A percentile compares a stretch with the other conserved stretches of the same genome.
Conservation (phyloP, 2,797 vertebrate genomes). For the Anguilla pacifica region DNA sequence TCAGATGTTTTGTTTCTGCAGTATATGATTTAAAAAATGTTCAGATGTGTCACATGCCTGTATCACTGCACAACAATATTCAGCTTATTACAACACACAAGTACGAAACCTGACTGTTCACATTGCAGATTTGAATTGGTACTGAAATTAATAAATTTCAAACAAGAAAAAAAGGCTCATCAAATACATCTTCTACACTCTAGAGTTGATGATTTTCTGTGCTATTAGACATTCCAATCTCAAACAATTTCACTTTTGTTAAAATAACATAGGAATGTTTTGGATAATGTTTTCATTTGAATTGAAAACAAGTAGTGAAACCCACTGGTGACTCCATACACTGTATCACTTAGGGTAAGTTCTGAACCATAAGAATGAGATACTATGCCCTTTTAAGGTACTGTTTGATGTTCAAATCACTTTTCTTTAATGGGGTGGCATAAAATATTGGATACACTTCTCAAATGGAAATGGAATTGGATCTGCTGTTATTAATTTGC, state of each 20-base stretch:
- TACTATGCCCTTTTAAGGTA: slow-evolving; percentile 59
- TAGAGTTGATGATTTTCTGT: slow-evolving; percentile 70
- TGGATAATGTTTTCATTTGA: slow-evolving; percentile 71
- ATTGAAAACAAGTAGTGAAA: slow-evolving; percentile 56
- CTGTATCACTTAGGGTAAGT: slow-evolving; percentile 45
- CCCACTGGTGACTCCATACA: slow-evolving; percentile 52
- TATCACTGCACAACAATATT: background rate
- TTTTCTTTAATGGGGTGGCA: slow-evolving; percentile 78
- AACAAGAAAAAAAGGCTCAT: background rate
- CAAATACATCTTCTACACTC: background rate
- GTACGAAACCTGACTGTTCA: background rate
- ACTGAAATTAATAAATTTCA: slow-evolving; percentile 17
- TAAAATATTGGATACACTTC: slow-evolving; percentile 82
- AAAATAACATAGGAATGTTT: slow-evolving; percentile 57
- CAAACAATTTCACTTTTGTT: slow-evolving; percentile 63
- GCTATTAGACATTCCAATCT: slow-evolving; percentile 70
- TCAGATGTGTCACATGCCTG: background rate
- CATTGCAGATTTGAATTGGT: background rate
- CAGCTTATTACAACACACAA: background rate
- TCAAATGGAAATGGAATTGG: slow-evolving; percentile 74
- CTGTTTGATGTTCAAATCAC: slow-evolving; percentile 72
- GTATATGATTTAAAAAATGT: background rate
- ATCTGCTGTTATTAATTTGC: slow-evolving; percentile 72
- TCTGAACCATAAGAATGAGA: slow-evolving; percentile 62
- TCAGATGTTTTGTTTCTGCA: background rate